Conservation (phyloP, 2,797 vertebrate genomes). For the Graptemys geographica region DNA sequence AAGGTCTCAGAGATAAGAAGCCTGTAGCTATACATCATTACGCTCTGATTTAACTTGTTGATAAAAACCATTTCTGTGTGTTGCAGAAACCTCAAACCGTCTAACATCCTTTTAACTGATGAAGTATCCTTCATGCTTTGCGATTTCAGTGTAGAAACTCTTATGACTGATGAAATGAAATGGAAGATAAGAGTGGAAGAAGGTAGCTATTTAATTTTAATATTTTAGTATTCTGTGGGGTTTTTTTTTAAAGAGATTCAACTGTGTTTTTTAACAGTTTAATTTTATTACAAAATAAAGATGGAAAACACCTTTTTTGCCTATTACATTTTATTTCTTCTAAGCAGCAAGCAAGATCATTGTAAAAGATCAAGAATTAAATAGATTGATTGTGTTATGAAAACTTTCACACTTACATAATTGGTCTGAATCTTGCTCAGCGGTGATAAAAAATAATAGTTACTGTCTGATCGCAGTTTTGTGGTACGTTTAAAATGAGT, state of each 20-base stretch:
- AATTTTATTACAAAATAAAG: not conserved
- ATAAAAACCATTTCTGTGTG: slow-evolving; percentile 17
- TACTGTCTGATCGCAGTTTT: too few relatives aligned
- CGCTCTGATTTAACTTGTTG: not conserved
- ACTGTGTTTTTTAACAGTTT: not conserved
- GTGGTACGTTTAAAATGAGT: not conserved
- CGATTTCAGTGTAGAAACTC: slow-evolving; percentile 77
- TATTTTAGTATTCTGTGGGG: not conserved
- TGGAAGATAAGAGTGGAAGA: slow-evolving; percentile 79
- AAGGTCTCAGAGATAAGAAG: not conserved
- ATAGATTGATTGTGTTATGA: not conserved
- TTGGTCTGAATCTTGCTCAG: not conserved
- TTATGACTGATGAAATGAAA: slow-evolving; percentile 80
- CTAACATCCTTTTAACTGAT: slow-evolving; percentile 79
- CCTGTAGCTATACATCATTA: not conserved
- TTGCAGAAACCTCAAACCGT: slow-evolving; percentile 86
- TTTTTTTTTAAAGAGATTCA: not conserved
- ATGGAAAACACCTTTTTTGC: not conserved
- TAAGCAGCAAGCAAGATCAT: not conserved
- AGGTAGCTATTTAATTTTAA: slow-evolving; percentile 61
- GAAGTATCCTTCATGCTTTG: slow-evolving; percentile 76
- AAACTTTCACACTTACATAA: not conserved
- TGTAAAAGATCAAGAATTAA: not conserved
- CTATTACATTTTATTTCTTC: not conserved
- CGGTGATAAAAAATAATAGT: not conserved